Conservation (phyloP, 2,888 invertebrate genomes). For the Morinoia aosen region DNA sequence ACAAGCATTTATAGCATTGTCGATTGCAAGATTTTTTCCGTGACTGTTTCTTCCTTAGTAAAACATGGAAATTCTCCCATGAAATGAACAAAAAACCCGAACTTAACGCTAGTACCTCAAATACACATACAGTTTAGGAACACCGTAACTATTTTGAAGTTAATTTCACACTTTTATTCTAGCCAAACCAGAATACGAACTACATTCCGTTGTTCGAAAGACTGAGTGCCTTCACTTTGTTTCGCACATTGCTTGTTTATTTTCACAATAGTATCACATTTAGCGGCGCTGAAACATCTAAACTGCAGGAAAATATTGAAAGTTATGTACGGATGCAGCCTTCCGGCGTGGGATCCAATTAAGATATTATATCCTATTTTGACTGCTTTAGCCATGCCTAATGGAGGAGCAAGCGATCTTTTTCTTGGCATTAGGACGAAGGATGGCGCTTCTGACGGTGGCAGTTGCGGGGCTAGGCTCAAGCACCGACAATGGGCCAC, state of each 20-base stretch:
- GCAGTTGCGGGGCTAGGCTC: slow-evolving; percentile 5
- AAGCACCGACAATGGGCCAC: neutral
- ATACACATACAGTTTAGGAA: neutral
- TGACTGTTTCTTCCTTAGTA: neutral
- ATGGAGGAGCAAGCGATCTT: neutral
- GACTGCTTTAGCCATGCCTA: neutral
- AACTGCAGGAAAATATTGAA: neutral
- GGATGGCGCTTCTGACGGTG: neutral
- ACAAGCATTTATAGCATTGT: neutral
- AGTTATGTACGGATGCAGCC: neutral
- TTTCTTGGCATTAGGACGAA: slow-evolving; percentile 27
- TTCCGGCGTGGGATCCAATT: slow-evolving; percentile 14
- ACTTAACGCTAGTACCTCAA: neutral
- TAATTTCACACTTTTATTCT: too few species aligned
- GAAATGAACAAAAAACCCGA: neutral
- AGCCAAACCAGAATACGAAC: too few species aligned
- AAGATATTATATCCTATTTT: neutral
- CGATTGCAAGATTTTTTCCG: neutral
- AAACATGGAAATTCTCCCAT: neutral
- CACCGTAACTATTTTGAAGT: neutral
- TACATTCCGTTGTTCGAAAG: too few species aligned
- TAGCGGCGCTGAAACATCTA: neutral
- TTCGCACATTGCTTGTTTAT: neutral
- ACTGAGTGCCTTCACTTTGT: neutral
- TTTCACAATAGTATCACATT: neutral